These are phyloP conservation scores for Hylaeus anthracinus DNA, from an alignment of 1,140 invertebrate species.

Conservation along the genomic window DNA sequence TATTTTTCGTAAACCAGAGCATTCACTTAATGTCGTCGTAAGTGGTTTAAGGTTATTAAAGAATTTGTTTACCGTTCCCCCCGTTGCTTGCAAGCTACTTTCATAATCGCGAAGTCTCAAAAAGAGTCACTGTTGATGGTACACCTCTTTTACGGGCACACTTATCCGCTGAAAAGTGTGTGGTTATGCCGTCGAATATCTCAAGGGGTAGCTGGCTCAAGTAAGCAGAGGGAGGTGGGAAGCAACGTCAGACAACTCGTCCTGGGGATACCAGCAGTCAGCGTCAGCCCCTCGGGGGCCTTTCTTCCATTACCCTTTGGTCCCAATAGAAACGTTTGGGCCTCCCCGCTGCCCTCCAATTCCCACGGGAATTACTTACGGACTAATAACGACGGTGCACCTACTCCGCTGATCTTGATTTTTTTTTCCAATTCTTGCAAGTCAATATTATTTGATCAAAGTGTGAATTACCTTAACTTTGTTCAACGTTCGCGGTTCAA, in stretches of 20 bases:
- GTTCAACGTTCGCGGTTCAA: too few species aligned
- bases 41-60: too few species aligned
- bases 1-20: too few species aligned
- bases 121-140: slow-evolving; percentile 11
- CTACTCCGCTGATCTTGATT: not conserved
- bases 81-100: not conserved
- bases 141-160: slow-evolving; percentile 15
- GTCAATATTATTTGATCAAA: too few species aligned
- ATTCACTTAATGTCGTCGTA: too few species aligned
- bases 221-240: slow-evolving; percentile 38
- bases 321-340: slow-evolving; percentile 57
- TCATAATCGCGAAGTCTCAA: not conserved
- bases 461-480: too few species aligned
- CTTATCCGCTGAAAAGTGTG: slow-evolving; percentile 29
- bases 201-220: slow-evolving; percentile 40
- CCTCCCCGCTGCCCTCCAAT: slow-evolving; percentile 63
- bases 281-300: slow-evolving; percentile 69
- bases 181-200: slow-evolving; percentile 47
- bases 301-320: slow-evolving; percentile 56
- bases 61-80: not conserved
- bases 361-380: slow-evolving; percentile 78
- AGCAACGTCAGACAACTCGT: slow-evolving; percentile 59
- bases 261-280: slow-evolving; percentile 73
- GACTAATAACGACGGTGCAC: slow-evolving; percentile 71
- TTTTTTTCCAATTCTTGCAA: not conserved